Evolutionary conservation across 37 sponge, comb jelly and placozoan genomes (phyloP).

Genomic region (Cliona cf. orientalis): DNA sequence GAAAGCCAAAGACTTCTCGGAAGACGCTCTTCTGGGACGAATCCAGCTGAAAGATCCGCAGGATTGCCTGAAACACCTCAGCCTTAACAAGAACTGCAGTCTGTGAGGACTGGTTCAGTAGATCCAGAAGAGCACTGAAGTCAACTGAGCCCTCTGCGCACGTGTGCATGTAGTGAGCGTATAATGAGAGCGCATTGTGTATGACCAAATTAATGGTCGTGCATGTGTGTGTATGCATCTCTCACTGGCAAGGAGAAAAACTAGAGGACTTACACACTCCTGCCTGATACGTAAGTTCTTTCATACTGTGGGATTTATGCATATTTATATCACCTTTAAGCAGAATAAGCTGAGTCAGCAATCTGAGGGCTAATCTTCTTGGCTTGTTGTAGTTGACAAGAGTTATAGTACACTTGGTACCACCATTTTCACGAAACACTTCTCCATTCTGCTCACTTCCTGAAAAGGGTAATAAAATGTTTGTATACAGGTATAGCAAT

Average conservation of each 20-base stretch:
- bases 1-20: constrained; percentile 83
- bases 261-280: no score
- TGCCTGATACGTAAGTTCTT: no score
- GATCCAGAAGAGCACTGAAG: constrained; percentile 64
- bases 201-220: neutral
- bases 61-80: constrained; percentile 80
- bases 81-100: constrained; percentile 72
- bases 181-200: neutral
- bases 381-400: constrained; percentile 65
- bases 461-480: constrained; percentile 9
- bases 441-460: constrained; percentile 71
- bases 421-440: constrained; percentile 68
- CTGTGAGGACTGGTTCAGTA: constrained; percentile 58
- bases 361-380: constrained; percentile 75
- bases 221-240: constrained; percentile 12
- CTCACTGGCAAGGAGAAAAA: no score
- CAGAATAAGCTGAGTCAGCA: constrained; percentile 75
- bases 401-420: constrained; percentile 45
- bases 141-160: constrained; percentile 70
- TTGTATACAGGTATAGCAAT: neutral
- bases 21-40: constrained; percentile 68
- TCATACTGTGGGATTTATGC: neutral
- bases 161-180: neutral
- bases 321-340: constrained; percentile 47
- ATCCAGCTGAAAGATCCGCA: constrained; percentile 77